A percentile compares a stretch with the other conserved stretches of the same genome.
These are phyloP conservation scores for Pegea sp. DNA, from an alignment of 23 tunicate species.

Conservation along the genomic window DNA sequence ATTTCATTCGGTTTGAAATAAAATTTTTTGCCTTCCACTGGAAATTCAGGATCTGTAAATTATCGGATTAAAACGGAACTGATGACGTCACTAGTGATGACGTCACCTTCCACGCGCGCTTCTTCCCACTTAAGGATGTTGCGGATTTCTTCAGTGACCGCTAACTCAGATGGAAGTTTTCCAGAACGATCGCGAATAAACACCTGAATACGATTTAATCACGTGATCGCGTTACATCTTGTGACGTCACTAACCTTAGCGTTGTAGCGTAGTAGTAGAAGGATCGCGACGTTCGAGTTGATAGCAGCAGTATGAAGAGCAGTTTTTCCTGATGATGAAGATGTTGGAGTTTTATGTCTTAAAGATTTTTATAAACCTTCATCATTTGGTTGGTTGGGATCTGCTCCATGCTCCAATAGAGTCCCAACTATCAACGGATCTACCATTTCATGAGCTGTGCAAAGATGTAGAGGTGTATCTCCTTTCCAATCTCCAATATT, in stretches of 20 bases:
- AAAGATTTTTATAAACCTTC: not conserved
- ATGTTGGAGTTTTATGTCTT: too few relatives aligned
- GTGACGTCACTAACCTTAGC: constrained; percentile 33
- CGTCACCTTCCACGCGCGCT: constrained; percentile 24
- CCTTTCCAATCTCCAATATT: constrained; percentile 55
- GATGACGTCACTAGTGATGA: too few relatives aligned
- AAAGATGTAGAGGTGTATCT: constrained; percentile 52
- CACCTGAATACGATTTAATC: constrained; percentile 13
- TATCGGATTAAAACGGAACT: too few relatives aligned
- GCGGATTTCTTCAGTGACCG: constrained; percentile 54
- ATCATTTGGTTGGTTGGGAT: constrained; percentile 23
- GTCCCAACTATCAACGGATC: constrained; percentile 73
- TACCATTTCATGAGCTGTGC: constrained; percentile 36
- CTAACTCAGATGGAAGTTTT: constrained; percentile 36
- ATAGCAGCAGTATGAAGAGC: constrained; percentile 63
- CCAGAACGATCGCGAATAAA: constrained; percentile 52
- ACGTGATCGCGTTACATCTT: not conserved
- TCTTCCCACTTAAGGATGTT: constrained; percentile 48
- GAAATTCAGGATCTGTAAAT: too few relatives aligned
- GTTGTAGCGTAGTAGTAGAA: constrained; percentile 48
- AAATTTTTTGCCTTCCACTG: too few relatives aligned
- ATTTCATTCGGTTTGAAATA: too few relatives aligned
- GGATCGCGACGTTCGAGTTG: constrained; percentile 41
- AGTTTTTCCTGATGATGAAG: constrained; percentile 42
- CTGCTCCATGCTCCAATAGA: constrained; percentile 54